A percentile compares a stretch with the other conserved stretches of the same genome.
phyloP scores from a whole-genome alignment of 2,797 vertebrate genomes.

The Takifugu ocellatus region DNA sequence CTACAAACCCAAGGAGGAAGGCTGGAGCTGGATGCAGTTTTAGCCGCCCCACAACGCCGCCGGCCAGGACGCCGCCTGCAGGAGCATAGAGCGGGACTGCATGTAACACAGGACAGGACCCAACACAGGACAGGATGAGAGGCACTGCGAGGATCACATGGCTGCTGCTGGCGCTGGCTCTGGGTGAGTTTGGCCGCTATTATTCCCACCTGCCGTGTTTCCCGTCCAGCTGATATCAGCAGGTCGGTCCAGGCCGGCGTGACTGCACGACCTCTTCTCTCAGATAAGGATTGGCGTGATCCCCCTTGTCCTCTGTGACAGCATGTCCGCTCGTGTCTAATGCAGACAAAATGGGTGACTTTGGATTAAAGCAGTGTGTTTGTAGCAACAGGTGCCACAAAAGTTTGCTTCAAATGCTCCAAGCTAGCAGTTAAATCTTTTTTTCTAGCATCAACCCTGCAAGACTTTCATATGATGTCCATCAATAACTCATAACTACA shows the following conservation, averaged over 20 bases:
- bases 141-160: conserved; percentile 49
- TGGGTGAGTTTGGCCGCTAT: conserved; percentile 54
- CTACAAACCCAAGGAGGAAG: conserved; percentile 58
- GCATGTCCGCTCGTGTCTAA: too few species aligned
- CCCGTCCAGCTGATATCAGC: not conserved
- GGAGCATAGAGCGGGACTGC: conserved; percentile 17
- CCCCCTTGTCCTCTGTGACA: too few species aligned
- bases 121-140: conserved; percentile 32
- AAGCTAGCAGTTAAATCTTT: too few species aligned
- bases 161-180: conserved; percentile 56
- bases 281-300: not conserved
- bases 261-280: not conserved
- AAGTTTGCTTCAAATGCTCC: too few species aligned
- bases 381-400: too few species aligned
- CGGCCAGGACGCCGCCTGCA: not conserved
- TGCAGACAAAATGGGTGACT: too few species aligned
- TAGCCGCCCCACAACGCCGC: conserved; percentile 17
- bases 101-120: conserved; percentile 34
- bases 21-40: conserved; percentile 31
- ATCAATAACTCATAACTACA: too few species aligned
- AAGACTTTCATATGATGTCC: too few species aligned
- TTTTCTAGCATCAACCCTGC: too few species aligned
- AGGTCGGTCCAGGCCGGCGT: too few species aligned
- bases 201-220: not conserved
- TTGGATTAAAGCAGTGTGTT: too few species aligned